Evolutionary conservation across 2,797 vertebrate genomes (phyloP).

Genomic region (Ptychadena robeensis): DNA sequence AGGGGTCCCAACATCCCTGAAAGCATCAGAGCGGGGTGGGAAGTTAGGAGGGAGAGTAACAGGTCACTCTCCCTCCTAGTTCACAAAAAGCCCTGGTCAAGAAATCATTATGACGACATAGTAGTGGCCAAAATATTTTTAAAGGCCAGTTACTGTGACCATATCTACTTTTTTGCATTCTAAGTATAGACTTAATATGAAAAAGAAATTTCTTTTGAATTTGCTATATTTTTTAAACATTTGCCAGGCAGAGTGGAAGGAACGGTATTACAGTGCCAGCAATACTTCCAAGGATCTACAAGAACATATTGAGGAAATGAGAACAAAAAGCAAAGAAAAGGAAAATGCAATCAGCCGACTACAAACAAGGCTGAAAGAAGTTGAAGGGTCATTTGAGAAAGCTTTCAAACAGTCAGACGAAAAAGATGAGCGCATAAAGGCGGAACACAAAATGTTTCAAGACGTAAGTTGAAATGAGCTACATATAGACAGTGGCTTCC

Average conservation of each 20-base stretch:
- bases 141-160: neutral
- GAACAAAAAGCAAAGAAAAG: conserved; percentile 82
- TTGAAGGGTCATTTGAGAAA: conserved; percentile 83
- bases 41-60: too few species aligned
- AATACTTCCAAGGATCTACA: conserved; percentile 80
- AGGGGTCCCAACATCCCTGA: too few species aligned
- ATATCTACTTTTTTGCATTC: too few species aligned
- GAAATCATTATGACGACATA: too few species aligned
- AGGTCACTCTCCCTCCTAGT: too few species aligned
- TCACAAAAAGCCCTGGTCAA: too few species aligned
- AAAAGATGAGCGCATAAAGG: conserved; percentile 81
- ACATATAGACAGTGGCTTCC: too few species aligned
- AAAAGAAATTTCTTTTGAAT: neutral
- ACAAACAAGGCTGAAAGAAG: conserved; percentile 78
- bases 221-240: neutral
- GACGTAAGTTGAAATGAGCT: conserved; percentile 79
- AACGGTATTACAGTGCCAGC: conserved; percentile 79
- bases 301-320: conserved; percentile 85
- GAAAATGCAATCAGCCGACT: conserved; percentile 77
- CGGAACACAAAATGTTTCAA: conserved; percentile 93
- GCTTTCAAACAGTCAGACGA: conserved; percentile 83
- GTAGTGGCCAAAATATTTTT: neutral
- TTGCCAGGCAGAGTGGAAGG: conserved; percentile 85
- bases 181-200: neutral
- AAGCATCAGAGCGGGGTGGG: too few species aligned